Evolutionary conservation across 1,140 invertebrate genomes (phyloP), one percentile per base, ranked within the genome.

Genomic region (Euura lappo): DNA sequence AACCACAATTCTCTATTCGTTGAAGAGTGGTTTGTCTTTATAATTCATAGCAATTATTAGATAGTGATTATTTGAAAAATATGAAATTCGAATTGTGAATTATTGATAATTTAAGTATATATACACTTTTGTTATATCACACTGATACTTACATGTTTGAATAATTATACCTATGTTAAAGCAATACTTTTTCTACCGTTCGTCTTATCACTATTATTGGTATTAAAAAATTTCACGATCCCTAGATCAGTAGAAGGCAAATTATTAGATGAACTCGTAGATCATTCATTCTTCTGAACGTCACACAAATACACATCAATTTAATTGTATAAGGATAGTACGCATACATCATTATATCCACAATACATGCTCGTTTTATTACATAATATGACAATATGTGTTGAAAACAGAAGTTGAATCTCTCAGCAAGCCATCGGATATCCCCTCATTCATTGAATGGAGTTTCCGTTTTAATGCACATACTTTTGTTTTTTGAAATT

Each of bases 61-160:
- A 60, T 60, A 60, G 13, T 60, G 51, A 60, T 60, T 60, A 60
- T 5, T 60, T n/a, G 6, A 60, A 60, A 6, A n/a, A 60, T 60
- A 11, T 60, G 51, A 60, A 60, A 60, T 60, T 60, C 51, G 13
- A 60, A 60, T 60, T 60, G 51, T 60, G 51, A 60, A n/a, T 60
- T 60, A 60, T 60, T 60, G 13, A 11, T 60, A 60, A 60, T 60
- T 60, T 60, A 60, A n/a, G 3, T 60, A 60, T 60, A 60, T 60
- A 60, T 60, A 60, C 13, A 60, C 51, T 60, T 60, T 60, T 60
- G 51, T 60, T 60, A 60, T 60, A 60, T 60, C 51, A 60, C 51
- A 60, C 51, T 60, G 51, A 60, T 60, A 60, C 51, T 60, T 60
- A 60, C 4, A 60, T 60, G 51, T 60, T 60, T 60, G 51, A 60